phyloP scores from a whole-genome alignment of 2,888 invertebrate genomes.

The Drosophila crucigera region DNA sequence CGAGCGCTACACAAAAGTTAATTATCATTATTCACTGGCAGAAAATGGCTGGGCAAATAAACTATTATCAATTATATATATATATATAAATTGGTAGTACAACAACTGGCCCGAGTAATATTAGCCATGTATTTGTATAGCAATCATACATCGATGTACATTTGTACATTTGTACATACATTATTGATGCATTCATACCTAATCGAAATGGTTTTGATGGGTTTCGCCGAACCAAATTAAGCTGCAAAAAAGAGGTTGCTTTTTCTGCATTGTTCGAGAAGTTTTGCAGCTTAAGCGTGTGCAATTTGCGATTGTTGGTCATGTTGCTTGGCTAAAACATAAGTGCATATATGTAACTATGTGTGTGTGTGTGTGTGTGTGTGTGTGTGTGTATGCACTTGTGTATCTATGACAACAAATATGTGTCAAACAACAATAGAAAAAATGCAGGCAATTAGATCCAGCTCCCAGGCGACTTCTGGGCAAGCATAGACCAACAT shows the following conservation, averaged over 20 bases:
- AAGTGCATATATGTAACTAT: slow-evolving; percentile 3
- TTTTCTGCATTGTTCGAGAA: slow-evolving; percentile 6
- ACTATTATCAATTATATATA: neutral
- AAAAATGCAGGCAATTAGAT: slow-evolving; percentile 45
- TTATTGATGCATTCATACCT: neutral
- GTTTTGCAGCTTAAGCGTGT: slow-evolving; percentile 3
- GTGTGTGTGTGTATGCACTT: slow-evolving; percentile 13
- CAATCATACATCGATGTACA: neutral
- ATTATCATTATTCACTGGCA: neutral
- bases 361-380: slow-evolving; percentile 19
- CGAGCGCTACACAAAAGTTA: neutral
- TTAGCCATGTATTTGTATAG: too few relatives aligned
- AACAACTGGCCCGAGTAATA: too few relatives aligned
- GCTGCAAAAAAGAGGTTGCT: neutral
- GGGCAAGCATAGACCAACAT: slow-evolving; percentile 28
- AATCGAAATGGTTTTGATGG: neutral
- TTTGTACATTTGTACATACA: neutral
- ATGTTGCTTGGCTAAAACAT: slow-evolving; percentile 11
- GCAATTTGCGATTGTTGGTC: slow-evolving; percentile 4
- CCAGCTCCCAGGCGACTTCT: slow-evolving; percentile 46
- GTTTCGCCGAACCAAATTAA: neutral
- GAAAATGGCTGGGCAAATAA: neutral
- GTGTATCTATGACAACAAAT: slow-evolving; percentile 53
- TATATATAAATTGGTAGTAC: neutral
- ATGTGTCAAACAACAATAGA: slow-evolving; percentile 52